phyloP scores from a whole-genome alignment of 2,113 vertebrate species.

The Rutilus rutilus region DNA sequence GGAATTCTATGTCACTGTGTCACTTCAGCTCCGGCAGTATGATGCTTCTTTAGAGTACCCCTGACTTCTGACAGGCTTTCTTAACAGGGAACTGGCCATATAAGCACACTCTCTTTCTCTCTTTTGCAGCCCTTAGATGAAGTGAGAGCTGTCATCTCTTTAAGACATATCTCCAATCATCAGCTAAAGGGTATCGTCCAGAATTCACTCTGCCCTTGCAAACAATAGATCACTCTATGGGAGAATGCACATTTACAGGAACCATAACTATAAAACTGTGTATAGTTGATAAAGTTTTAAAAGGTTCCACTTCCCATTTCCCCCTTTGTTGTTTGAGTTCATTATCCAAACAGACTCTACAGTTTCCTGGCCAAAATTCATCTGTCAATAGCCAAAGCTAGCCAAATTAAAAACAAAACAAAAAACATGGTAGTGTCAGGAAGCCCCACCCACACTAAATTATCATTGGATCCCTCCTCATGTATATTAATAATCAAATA shows the following conservation, averaged over 20 bases:
- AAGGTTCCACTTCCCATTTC: not conserved
- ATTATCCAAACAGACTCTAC: not conserved
- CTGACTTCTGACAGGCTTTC: conserved; percentile 69
- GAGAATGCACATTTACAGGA: not conserved
- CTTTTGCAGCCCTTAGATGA: conserved; percentile 58
- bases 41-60: conserved; percentile 66
- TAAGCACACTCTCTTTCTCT: not conserved
- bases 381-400: not conserved
- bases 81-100: conserved; percentile 63
- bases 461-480: not conserved
- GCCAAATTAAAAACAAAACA: not conserved
- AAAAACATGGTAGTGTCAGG: not conserved
- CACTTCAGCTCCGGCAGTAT: conserved; percentile 49
- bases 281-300: not conserved
- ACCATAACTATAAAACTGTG: not conserved
- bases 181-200: conserved; percentile 16
- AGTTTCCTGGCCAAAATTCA: not conserved
- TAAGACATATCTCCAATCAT: conserved; percentile 61
- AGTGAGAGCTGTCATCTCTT: conserved; percentile 69
- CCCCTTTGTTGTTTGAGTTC: not conserved
- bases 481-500: not conserved
- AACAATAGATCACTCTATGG: not conserved
- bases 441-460: not conserved
- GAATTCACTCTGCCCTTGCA: not conserved
- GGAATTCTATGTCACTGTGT: not conserved